Evolutionary conservation across 37 sponge, comb jelly and placozoan genomes (phyloP).

Genomic region (Haliclona indistincta): DNA sequence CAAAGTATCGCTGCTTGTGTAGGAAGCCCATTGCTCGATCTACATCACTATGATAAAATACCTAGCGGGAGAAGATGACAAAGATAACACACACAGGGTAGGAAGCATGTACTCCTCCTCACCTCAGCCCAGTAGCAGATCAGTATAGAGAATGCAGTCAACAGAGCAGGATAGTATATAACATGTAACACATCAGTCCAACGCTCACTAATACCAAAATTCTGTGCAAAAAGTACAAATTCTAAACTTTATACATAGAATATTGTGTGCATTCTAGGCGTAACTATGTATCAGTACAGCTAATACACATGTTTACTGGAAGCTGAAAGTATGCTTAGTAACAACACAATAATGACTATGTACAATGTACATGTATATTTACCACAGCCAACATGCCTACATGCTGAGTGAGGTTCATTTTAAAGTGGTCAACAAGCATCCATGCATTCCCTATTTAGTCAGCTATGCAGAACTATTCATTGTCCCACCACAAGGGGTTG

Average conservation of each 20-base stretch:
- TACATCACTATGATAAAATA: conserved; percentile 25
- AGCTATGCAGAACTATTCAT: no score
- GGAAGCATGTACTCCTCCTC: not conserved
- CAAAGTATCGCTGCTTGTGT: conserved; percentile 37
- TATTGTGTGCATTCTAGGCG: no score
- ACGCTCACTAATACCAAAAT: conserved; percentile 23
- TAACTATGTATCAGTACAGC: no score
- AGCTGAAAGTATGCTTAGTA: no score
- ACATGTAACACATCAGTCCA: conserved; percentile 52
- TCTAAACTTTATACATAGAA: no score
- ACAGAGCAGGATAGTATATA: conserved; percentile 61
- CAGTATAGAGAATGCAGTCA: conserved; percentile 62
- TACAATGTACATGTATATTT: no score
- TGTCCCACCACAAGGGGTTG: not conserved
- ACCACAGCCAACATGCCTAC: no score
- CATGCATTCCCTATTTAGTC: no score
- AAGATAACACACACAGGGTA: not conserved
- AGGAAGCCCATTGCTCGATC: conserved; percentile 24
- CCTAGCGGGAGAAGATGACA: conserved; percentile 12
- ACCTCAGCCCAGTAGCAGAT: conserved; percentile 74
- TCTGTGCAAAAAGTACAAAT: conserved; percentile 20
- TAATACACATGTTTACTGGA: no score
- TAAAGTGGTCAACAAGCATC: no score
- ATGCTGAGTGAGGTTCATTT: no score
- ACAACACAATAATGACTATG: no score